phyloP scores from a whole-genome alignment of 2,888 invertebrate species.

The Macrosoma leucophasiata region DNA sequence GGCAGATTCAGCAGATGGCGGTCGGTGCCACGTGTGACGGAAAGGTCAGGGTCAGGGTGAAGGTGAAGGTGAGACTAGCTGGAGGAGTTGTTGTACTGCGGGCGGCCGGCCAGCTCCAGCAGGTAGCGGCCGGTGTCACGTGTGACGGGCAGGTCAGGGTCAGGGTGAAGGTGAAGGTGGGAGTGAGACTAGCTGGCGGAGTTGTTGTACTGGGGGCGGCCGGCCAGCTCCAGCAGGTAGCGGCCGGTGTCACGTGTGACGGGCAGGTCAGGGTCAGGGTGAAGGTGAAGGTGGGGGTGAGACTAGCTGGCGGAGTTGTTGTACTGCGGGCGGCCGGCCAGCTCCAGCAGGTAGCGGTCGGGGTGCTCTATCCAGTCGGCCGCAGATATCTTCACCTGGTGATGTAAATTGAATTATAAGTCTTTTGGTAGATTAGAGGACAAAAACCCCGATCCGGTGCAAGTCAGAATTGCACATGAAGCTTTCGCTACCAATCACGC shows the following conservation, averaged over 20 bases:
- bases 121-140: conserved; percentile 96
- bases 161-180: too few relatives aligned
- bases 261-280: too few relatives aligned
- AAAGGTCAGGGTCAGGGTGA: neutral
- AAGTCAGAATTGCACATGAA: too few relatives aligned
- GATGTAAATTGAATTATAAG: conserved; percentile 1
- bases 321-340: conserved; percentile 89
- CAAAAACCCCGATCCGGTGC: too few relatives aligned
- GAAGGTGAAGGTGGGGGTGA: too few relatives aligned
- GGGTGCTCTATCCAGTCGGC: conserved; percentile 96
- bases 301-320: conserved; percentile 79
- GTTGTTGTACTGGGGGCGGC: conserved; percentile 86
- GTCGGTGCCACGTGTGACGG: too few relatives aligned
- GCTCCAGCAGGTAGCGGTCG: conserved; percentile 91
- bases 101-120: conserved; percentile 89
- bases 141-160: too few relatives aligned
- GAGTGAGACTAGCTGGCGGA: conserved; percentile 75
- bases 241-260: conserved; percentile 97
- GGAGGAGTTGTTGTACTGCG: conserved; percentile 84
- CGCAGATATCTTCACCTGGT: conserved; percentile 87
- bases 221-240: conserved; percentile 91
- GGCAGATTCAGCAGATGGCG: too few relatives aligned
- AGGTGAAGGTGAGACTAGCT: conserved; percentile 56
- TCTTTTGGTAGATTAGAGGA: neutral
- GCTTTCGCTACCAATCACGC: too few relatives aligned